phyloP scores from a whole-genome alignment of 2,888 invertebrate genomes.

The Anticlea derivata region DNA sequence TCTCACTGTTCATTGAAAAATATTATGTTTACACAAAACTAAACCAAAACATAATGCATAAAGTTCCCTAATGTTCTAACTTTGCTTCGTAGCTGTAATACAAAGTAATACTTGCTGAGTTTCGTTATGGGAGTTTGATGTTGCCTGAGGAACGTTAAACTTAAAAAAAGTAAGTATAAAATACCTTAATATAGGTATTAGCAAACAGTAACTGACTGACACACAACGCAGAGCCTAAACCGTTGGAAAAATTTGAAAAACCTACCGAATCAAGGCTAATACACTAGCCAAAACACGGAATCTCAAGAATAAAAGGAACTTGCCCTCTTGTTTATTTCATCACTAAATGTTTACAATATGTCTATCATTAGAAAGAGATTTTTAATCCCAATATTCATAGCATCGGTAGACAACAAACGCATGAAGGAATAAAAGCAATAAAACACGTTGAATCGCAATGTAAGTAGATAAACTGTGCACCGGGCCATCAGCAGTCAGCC shows the following conservation, averaged over 20 bases:
- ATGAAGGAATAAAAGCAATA: slow-evolving; percentile 13
- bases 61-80: slow-evolving; percentile 37
- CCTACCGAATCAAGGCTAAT: too few species aligned
- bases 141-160: slow-evolving; percentile 6
- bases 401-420: slow-evolving; percentile 1
- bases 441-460: slow-evolving; percentile 7
- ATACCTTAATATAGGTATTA: not conserved
- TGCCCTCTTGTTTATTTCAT: too few species aligned
- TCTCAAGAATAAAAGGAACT: too few species aligned
- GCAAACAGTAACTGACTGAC: too few species aligned
- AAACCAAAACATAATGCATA: slow-evolving; percentile 32
- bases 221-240: too few species aligned
- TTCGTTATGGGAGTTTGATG: slow-evolving; percentile 33
- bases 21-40: slow-evolving; percentile 29
- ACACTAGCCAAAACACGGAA: too few species aligned
- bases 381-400: not conserved
- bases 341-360: too few species aligned
- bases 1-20: slow-evolving; percentile 17
- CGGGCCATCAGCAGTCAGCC: slow-evolving; percentile 13
- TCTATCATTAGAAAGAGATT: too few species aligned
- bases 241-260: too few species aligned
- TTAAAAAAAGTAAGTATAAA: slow-evolving; percentile 5
- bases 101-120: slow-evolving; percentile 28
- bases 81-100: slow-evolving; percentile 31
- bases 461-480: slow-evolving; percentile 16